Evolutionary conservation across 2,113 vertebrate genomes (phyloP).

Genomic region (Sinocyclocheilus maitianheensis): DNA sequence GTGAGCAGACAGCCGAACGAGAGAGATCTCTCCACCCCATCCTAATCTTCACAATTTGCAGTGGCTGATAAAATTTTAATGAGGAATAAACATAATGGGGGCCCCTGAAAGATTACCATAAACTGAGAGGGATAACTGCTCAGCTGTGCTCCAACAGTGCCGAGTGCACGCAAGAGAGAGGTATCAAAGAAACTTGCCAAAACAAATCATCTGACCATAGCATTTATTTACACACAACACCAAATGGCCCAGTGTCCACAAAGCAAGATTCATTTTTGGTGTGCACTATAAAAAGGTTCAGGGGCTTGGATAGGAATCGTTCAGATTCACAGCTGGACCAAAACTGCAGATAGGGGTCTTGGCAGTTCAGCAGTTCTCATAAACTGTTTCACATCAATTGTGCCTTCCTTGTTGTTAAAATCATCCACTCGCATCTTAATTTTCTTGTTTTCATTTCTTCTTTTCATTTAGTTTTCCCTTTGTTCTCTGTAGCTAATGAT

Average conservation of each 20-base stretch:
- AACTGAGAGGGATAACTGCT: constrained; percentile 59
- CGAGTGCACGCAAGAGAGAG: background rate
- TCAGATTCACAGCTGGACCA: background rate
- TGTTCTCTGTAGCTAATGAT: background rate
- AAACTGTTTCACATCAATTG: background rate
- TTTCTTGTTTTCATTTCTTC: background rate
- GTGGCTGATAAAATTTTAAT: constrained; percentile 75
- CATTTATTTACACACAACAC: constrained; percentile 2
- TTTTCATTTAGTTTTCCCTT: background rate
- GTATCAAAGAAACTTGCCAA: constrained; percentile 28
- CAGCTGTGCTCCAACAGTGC: constrained; percentile 38
- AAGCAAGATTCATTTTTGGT: background rate
- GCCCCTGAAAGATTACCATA: constrained; percentile 66
- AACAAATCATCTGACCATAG: constrained; percentile 4
- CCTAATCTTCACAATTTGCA: constrained; percentile 76
- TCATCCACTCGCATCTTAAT: background rate
- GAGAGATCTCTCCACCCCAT: constrained; percentile 58
- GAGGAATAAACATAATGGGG: constrained; percentile 74
- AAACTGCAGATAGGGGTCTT: background rate
- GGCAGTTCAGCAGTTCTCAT: background rate
- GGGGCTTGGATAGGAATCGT: background rate
- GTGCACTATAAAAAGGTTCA: background rate
- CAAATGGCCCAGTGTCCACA: background rate
- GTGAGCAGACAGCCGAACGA: constrained; percentile 65
- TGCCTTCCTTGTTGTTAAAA: background rate